phyloP scores from a whole-genome alignment of 2,113 vertebrate genomes.

The Passerina amoena region DNA sequence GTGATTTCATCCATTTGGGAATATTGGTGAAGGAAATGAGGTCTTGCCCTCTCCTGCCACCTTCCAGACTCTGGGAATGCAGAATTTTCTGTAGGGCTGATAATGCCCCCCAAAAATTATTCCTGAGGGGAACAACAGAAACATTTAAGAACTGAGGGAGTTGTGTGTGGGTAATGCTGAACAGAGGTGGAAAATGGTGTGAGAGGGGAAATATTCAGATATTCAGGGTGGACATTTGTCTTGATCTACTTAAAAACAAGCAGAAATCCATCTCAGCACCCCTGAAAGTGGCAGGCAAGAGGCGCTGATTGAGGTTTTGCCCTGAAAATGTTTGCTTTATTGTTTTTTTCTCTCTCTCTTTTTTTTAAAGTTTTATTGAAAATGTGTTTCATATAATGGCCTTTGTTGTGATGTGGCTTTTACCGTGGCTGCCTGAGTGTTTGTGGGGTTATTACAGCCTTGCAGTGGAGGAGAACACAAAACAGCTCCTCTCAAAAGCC shows the following conservation, averaged over 20 bases:
- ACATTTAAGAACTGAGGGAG: background rate
- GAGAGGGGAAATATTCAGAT: background rate
- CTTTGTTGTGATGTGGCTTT: constrained; percentile 42
- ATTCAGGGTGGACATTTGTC: background rate
- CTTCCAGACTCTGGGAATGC: background rate
- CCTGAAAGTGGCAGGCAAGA: background rate
- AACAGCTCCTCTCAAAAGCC: background rate
- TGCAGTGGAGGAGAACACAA: background rate
- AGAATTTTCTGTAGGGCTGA: background rate
- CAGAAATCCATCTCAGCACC: background rate
- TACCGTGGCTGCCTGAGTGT: background rate
- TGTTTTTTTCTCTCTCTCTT: background rate
- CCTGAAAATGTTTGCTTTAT: background rate
- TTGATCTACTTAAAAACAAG: background rate
- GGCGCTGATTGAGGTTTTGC: background rate
- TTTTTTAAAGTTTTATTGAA: background rate
- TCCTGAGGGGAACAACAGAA: background rate
- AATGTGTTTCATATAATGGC: background rate
- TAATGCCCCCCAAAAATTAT: background rate
- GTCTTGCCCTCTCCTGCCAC: background rate
- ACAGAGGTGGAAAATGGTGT: background rate
- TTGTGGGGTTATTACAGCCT: constrained; percentile 11
- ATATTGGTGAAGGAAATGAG: background rate
- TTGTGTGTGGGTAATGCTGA: background rate
- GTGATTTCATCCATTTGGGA: background rate